Evolutionary conservation across 2,888 invertebrate species (phyloP), one percentile per base, ranked within the genome.

Genomic region (Andrena chrysosceles): DNA sequence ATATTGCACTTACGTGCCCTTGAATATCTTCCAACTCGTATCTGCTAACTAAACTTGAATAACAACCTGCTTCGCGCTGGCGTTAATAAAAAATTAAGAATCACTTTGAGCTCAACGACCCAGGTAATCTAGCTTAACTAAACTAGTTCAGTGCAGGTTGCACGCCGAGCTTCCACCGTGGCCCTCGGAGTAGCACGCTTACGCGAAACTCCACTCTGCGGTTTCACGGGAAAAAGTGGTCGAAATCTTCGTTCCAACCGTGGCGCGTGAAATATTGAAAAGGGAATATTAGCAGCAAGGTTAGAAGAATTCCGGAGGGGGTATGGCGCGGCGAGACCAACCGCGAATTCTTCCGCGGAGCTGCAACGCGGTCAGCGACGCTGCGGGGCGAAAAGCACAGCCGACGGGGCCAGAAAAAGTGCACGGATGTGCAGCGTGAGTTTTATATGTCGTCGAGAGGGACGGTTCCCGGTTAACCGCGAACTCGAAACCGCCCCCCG

Each of bases 391-490:
- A 66, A 76, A 85, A 85, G 67, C 63, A 66, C 52, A 52, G 66
- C 63, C 73, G 62, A 59, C 67, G 79, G 42, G 75, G 49, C 48
- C 56, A 64, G 70, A 84, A 82, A 84, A 84, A 86, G 66, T 52
- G 70, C 42, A 74, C 67, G 71, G 49, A 52, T 63, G 76, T 62
- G 82, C 64, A 52, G 66, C 74, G 66, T 64, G 69, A 80, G 83
- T 89, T 89, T 87, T 85, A 86, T 84, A 82, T 84, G 72, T 83
- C 86, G 82, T 77, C 77, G 83, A 77, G 76, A 83, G 81, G 79
- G 85, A 71, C 81, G 80, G 81, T 89, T 90, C 84, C 84, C 85
- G 89, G 90, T 88, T 87, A 90, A 90, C 90, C 90, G 86, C 90
- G 81, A 85, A 81, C 85, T 86, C 84, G 90, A 86, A 90, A 87